A percentile compares a stretch with the other conserved stretches of the same genome.
Evolutionary conservation across 2,888 invertebrate species (phyloP).

Genomic region (Scaptomyza cyrtandrae): DNA sequence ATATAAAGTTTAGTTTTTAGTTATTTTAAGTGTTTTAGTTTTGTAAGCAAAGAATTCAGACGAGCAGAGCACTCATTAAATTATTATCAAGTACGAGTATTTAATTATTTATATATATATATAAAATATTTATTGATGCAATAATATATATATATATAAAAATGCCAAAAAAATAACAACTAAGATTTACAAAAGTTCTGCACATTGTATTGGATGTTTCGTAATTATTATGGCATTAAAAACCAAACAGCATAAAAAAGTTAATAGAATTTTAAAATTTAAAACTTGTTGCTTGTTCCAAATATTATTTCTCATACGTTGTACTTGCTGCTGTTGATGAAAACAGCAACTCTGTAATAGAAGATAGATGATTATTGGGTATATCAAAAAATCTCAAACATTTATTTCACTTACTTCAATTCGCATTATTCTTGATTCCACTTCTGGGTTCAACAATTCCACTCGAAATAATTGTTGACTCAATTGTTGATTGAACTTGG

Average conservation of each 20-base stretch:
- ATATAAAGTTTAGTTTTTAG: slow-evolving; percentile 1
- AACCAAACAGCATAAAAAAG: neutral
- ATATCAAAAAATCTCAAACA: too few species aligned
- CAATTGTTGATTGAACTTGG: neutral
- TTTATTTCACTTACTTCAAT: neutral
- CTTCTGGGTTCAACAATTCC: too few species aligned
- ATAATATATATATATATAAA: slow-evolving; percentile 28
- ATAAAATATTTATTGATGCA: slow-evolving; percentile 61
- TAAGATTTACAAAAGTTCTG: neutral
- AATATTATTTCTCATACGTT: neutral
- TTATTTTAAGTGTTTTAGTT: slow-evolving; percentile 55
- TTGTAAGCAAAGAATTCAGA: slow-evolving; percentile 16
- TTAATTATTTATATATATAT: slow-evolving; percentile 31
- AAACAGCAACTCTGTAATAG: neutral
- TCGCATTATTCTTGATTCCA: neutral
- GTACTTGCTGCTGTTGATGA: neutral
- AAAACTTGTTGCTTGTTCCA: neutral
- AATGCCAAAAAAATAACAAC: slow-evolving; percentile 2
- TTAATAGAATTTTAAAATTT: neutral
- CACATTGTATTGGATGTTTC: neutral
- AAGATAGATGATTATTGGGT: too few species aligned
- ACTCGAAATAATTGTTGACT: neutral
- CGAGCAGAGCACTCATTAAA: slow-evolving; percentile 37
- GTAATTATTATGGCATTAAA: slow-evolving; percentile 2
- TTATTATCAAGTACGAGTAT: slow-evolving; percentile 50